A percentile compares a stretch with the other conserved stretches of the same genome.
phyloP scores from a whole-genome alignment of 2,888 invertebrate genomes.

The Ganaspis brasiliensis region DNA sequence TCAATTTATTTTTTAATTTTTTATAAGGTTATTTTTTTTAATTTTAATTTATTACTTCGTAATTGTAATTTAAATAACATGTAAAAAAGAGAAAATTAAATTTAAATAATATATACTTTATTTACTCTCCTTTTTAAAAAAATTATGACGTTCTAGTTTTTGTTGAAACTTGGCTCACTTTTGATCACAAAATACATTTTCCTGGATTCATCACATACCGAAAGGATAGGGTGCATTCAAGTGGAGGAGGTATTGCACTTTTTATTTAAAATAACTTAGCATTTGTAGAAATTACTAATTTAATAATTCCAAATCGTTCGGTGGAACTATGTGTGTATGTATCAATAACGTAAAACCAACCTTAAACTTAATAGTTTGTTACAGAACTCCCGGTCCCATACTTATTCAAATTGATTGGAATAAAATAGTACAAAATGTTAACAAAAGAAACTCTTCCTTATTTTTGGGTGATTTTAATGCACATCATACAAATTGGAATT shows the following conservation, averaged over 20 bases:
- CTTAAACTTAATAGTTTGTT: slow-evolving; percentile 39
- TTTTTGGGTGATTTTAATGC: slow-evolving; percentile 13
- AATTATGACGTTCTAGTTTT: background rate
- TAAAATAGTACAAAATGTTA: background rate
- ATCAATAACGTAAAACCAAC: slow-evolving; percentile 28
- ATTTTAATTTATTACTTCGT: too few relatives aligned
- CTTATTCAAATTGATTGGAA: slow-evolving; percentile 18
- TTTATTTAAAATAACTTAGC: slow-evolving; percentile 33
- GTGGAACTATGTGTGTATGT: slow-evolving; percentile 39
- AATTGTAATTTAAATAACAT: too few relatives aligned
- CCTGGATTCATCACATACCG: background rate
- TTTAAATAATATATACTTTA: too few relatives aligned
- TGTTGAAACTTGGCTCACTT: background rate
- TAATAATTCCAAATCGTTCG: background rate
- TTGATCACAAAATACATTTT: background rate
- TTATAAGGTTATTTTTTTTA: too few relatives aligned
- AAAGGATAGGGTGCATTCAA: background rate
- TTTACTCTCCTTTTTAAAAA: too few relatives aligned
- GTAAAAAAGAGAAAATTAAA: too few relatives aligned
- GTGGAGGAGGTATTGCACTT: background rate
- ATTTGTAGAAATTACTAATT: slow-evolving; percentile 14
- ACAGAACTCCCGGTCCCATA: slow-evolving; percentile 31
- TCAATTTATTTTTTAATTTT: too few relatives aligned
- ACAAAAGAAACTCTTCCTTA: background rate
- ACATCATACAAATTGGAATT: too few relatives aligned